Conservation (phyloP, 1,140 invertebrate species). For the Sycophila sp. region DNA sequence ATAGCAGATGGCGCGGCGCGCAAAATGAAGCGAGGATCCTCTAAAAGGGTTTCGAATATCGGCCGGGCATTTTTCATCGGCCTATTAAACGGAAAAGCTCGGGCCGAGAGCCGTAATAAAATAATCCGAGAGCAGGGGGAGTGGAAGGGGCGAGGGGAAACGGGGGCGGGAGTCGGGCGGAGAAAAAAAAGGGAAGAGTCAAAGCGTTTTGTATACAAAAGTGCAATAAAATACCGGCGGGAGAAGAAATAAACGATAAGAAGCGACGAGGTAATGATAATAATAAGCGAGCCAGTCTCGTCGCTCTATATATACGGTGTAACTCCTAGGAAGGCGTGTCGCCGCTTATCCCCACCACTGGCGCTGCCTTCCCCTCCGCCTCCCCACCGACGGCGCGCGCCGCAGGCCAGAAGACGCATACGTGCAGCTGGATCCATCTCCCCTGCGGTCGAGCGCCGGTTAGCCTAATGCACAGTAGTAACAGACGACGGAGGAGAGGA, state of each 20-base stretch:
- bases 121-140: too few relatives aligned
- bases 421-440: neutral
- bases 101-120: neutral
- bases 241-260: too few relatives aligned
- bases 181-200: neutral
- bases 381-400: too few relatives aligned
- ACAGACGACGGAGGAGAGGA: neutral
- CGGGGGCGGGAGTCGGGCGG: too few relatives aligned
- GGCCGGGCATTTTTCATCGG: neutral
- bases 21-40: neutral
- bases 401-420: too few relatives aligned
- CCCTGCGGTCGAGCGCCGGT: constrained; percentile 15
- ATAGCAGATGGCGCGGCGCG: neutral
- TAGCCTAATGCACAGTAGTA: constrained; percentile 20
- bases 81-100: neutral
- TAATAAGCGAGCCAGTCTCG: constrained; percentile 8
- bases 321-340: constrained; percentile 4
- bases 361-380: neutral
- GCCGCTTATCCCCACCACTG: constrained; percentile 1
- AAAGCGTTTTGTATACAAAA: neutral
- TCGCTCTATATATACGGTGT: neutral
- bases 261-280: too few relatives aligned
- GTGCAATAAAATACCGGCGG: neutral
- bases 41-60: neutral
- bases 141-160: too few relatives aligned